Base-by-base conservation (phyloP, 2,888 invertebrate genomes). In the Acheta domesticus region DNA sequence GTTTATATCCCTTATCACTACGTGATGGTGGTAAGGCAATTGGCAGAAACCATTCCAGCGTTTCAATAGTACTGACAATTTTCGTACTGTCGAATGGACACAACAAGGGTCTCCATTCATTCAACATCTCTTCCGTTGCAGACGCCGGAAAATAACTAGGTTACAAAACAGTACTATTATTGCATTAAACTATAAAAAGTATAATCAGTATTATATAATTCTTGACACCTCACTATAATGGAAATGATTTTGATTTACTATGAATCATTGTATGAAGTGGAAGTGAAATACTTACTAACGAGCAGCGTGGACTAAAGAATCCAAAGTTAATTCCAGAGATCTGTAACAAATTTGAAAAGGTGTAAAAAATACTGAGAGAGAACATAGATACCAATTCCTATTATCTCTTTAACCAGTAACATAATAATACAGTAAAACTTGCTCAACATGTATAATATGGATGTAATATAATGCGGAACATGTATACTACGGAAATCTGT, bases 71-170 rank as follows among this genome's bases (percentile, higher is more conserved):
- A 80, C 87, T 84, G 49, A 85, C 83, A 84, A 89, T 90, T 16
- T 88, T 88, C 78, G 89, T 87, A 8, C 87, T 86, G 77, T 91
- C 89, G 88, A 93, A 92, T 0, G 95, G 95, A 84, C 93, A 94
- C 79, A 97, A 87, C 83, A 90, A 89, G 0, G 97, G 97, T 79
- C 93, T 89, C 85, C 94, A 90, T 86, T 95, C 93, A 79, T 93
- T 94, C 79, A 98, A 87, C 84, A 98, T 95, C 87, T 97, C 97
- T 86, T 92, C 91, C 0, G 96, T 96, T 0, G 96, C 92, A 62
- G 89, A 89, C 75, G 91, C 87, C 80, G 93, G 90, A 85, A 94
- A 94, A 86, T 93, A 95, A 79, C 92, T 93, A 85, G 76, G 85
- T 85, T 36, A 36, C 36, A 36, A 36, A 36, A 36, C 36, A 36